Evolutionary conservation across 2,797 vertebrate genomes (phyloP), one percentile per base, ranked within the genome.

Genomic region (Luscinia luscinia): DNA sequence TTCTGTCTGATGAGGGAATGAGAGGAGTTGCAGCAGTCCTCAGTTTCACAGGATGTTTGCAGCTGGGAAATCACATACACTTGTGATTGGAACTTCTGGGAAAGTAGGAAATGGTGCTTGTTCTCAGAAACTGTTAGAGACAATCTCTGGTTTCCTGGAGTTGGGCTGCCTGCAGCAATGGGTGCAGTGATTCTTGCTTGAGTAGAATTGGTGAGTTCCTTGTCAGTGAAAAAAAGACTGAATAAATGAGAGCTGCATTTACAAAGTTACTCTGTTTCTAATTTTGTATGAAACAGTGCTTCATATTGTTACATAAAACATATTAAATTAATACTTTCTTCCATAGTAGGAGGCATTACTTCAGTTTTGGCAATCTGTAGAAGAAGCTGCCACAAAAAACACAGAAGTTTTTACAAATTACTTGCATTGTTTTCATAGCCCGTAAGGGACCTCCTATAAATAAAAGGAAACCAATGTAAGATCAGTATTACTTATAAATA

Each of bases 271-370:
- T n/a, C 28, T 38, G 21, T 48, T 73, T 51, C 26, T 38, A 11
- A 76, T 61, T 81, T 79, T 32, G 7, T 51, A 27, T 59, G 22
- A 43, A 58, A 9, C 7, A 15, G 6, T 54, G 8, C 10, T 85
- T 83, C 20, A 46, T 22, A 23, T 61, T 10, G 1, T 69, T 90
- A 27, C 12, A 17, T 48, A 54, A 63, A 62, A 24, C n/a, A 23
- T 3, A 0, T 26, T 43, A 41, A 28, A 38, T 49, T 36, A 62
- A 19, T 73, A 26, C 18, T 81, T 75, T 45, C 6, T 63, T 82
- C 4, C 9, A 1, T 34, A 76, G 15, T 28, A 51, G 64, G 26
- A 21, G 41, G 3, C 43, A 9, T 0, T 0, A 24, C 36, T 69
- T 87, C 40, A 40, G 38, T 82, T 79, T 51, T 51, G n/a, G 26